A percentile compares a stretch with the other conserved stretches of the same genome.
Evolutionary conservation across 2,113 vertebrate species (phyloP).

Genomic region (Spea bombifrons): DNA sequence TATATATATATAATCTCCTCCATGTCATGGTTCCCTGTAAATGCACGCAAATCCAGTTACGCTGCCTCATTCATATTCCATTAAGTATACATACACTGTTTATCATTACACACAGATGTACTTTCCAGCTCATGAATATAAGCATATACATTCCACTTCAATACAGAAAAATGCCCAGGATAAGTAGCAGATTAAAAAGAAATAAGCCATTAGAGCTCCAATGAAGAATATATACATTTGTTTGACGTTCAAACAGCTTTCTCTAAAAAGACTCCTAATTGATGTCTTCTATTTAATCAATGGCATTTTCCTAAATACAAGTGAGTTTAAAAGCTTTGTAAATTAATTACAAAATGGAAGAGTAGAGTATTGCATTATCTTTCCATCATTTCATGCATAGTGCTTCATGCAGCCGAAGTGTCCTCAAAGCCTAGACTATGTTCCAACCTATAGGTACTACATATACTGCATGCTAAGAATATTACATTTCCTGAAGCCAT

Average conservation of each 20-base stretch:
- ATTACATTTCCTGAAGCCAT: too few relatives aligned
- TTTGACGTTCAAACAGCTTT: slow-evolving; percentile 30
- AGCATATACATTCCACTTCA: not conserved
- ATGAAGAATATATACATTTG: slow-evolving; percentile 37
- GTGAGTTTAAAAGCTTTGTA: slow-evolving; percentile 49
- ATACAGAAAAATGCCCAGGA: slow-evolving; percentile 23
- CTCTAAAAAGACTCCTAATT: slow-evolving; percentile 42
- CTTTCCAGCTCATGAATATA: slow-evolving; percentile 3
- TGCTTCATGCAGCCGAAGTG: slow-evolving; percentile 12
- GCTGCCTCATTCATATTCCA: not conserved
- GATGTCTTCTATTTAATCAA: slow-evolving; percentile 46
- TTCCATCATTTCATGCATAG: slow-evolving; percentile 40
- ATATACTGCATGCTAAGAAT: not conserved
- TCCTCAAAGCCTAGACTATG: slow-evolving; percentile 13
- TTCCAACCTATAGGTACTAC: slow-evolving; percentile 28
- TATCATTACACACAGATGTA: slow-evolving; percentile 2
- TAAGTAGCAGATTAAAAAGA: not conserved
- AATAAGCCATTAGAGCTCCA: slow-evolving; percentile 17
- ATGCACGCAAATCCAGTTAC: not conserved
- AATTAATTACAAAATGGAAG: slow-evolving; percentile 41
- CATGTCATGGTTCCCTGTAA: not conserved
- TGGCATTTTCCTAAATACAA: slow-evolving; percentile 42
- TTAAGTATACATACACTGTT: not conserved
- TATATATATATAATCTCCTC: not conserved
- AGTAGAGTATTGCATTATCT: slow-evolving; percentile 45